Conservation (phyloP, 2,888 invertebrate species). For the Clitarchus hookeri region DNA sequence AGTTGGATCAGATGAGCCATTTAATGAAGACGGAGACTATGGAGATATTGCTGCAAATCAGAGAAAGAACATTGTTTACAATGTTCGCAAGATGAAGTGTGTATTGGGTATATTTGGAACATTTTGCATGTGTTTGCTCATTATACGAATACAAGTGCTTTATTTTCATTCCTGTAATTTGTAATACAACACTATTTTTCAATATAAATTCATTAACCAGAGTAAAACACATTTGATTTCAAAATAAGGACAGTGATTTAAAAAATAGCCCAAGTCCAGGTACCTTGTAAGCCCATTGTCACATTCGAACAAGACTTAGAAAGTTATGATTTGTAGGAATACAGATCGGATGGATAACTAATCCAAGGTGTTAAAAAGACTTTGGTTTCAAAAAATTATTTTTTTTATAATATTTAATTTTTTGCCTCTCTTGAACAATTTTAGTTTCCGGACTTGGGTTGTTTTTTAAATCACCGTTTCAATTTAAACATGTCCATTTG, state of each 20-base stretch:
- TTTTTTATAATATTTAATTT: background rate
- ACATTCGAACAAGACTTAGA: background rate
- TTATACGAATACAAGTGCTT: background rate
- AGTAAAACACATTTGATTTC: background rate
- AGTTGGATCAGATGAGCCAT: background rate
- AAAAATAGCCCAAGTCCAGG: background rate
- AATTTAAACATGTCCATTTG: too few species aligned
- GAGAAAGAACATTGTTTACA: background rate
- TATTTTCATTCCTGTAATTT: background rate
- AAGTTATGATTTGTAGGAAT: background rate
- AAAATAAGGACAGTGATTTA: background rate
- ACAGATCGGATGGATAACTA: background rate
- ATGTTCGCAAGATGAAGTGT: background rate
- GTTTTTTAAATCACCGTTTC: too few species aligned
- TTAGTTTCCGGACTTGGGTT: background rate
- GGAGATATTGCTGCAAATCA: background rate
- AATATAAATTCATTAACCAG: background rate
- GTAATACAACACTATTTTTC: background rate
- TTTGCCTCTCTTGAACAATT: background rate
- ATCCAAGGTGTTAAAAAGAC: background rate
- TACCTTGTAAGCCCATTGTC: background rate
- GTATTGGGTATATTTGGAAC: background rate
- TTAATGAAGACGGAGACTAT: background rate
- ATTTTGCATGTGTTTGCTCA: background rate
- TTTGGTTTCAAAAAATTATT: background rate